Base-by-base conservation (phyloP, 1,140 invertebrate species). In the Hylyphantes graminicola region DNA sequence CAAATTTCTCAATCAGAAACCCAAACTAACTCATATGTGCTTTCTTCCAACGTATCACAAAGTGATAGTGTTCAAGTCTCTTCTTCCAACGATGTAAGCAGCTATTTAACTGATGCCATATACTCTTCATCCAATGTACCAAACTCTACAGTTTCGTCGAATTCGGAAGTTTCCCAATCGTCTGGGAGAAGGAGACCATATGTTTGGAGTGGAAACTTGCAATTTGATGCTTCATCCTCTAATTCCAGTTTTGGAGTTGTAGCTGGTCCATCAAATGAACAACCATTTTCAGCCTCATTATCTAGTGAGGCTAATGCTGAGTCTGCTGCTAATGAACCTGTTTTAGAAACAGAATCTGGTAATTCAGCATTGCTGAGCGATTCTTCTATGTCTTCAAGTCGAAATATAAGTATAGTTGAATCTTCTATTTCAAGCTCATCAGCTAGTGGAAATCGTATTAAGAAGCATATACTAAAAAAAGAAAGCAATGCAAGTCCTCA, bases 111-210 rank as follows among this genome's bases (percentile, higher is more conserved):
- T 53, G 55, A 70, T 73, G 55, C 64, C n/a, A 73, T 73, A 53
- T 73, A 81, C 64, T 78, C 76, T 51, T 73, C 79, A 73, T 73
- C 55, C 63, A n/a, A 51, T 48, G 17, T 19, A 13, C 10, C 55
- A 15, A 70, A 64, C n/a, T 73, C 55, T 11, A 15, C 17, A 13
- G 57, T 74, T 59, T 55, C 61, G 64, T 77, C 76, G 5, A 78
- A 78, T 78, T 65, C 63, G 19, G 76, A 78, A 78, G 76, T 78
- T 9, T 54, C 63, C 2, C 63, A 50, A 55, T 78, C 72, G 48
- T 74, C 54, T 51, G 11, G 8, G 11, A 57, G 54, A n/a, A 51
- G n/a, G n/a, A n/a, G 19, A 10, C 68, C 68, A 53, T 51, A 48
- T 74, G 9, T 59, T 10, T 74, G 72, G n/a, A 50, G 35, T 19